Evolutionary conservation across 2,888 invertebrate genomes (phyloP).

Genomic region (Diplolepis rosae): DNA sequence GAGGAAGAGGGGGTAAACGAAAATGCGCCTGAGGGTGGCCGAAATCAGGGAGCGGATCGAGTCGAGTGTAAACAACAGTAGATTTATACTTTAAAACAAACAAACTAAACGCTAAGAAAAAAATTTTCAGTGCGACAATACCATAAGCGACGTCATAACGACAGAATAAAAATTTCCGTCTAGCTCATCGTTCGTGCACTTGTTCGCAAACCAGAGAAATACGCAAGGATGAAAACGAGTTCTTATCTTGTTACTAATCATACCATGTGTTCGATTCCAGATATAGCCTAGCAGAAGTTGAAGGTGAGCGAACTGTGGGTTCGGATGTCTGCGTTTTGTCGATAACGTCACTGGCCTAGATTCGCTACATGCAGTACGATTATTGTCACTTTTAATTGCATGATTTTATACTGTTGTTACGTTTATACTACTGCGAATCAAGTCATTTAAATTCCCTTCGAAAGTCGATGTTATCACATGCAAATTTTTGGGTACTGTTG

Average conservation of each 20-base stretch:
- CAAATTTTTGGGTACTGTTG: slow-evolving; percentile 68
- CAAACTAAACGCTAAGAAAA: slow-evolving; percentile 36
- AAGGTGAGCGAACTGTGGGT: slow-evolving; percentile 11
- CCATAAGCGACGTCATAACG: slow-evolving; percentile 49
- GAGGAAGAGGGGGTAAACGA: slow-evolving; percentile 76
- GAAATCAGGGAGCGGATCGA: slow-evolving; percentile 68
- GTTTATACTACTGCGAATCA: slow-evolving; percentile 61
- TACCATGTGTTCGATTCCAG: slow-evolving; percentile 70
- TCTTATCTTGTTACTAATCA: slow-evolving; percentile 53
- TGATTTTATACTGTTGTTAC: slow-evolving; percentile 67
- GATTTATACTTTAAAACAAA: slow-evolving; percentile 53
- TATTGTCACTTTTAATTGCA: slow-evolving; percentile 57
- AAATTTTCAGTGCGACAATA: slow-evolving; percentile 52
- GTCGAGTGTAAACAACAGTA: slow-evolving; percentile 86
- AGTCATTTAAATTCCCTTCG: slow-evolving; percentile 40
- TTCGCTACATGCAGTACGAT: slow-evolving; percentile 31
- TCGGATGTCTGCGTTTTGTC: slow-evolving; percentile 10
- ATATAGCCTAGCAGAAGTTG: slow-evolving; percentile 52
- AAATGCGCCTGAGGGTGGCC: slow-evolving; percentile 73
- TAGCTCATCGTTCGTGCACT: slow-evolving; percentile 11
- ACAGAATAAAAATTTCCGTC: slow-evolving; percentile 26
- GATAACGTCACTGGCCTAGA: slow-evolving; percentile 5
- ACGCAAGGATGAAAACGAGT: slow-evolving; percentile 15
- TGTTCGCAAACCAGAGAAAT: slow-evolving; percentile 11
- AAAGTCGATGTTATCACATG: slow-evolving; percentile 41